These are phyloP conservation scores for Caerostris extrusa DNA, from an alignment of 1,140 invertebrate species.

Conservation along the genomic window DNA sequence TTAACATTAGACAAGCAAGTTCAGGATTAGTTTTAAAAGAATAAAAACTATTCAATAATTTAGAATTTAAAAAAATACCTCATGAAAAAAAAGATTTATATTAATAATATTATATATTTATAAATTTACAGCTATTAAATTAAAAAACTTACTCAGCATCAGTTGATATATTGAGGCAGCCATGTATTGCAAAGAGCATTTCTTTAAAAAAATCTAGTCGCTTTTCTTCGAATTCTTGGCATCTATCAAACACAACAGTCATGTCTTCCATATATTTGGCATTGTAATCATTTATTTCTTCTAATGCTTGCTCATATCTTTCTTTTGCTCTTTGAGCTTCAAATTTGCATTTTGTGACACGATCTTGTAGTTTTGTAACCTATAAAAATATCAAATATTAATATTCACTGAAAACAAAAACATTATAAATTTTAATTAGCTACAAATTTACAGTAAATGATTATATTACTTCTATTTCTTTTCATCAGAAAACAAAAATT, in stretches of 20 bases:
- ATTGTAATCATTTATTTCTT: conserved; percentile 97
- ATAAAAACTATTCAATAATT: no score
- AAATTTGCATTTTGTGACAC: conserved; percentile 95
- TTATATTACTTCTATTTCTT: no score
- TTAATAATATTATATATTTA: no score
- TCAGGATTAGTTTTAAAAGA: no score
- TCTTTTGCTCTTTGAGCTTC: conserved; percentile 95
- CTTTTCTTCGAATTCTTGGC: conserved; percentile 97
- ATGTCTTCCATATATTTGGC: conserved; percentile 98
- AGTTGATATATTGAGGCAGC: conserved; percentile 95
- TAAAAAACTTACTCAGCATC: conserved; percentile 90
- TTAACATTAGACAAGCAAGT: no score
- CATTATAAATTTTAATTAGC: no score
- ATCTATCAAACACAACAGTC: conserved; percentile 96
- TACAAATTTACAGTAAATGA: no score
- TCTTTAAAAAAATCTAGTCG: conserved; percentile 97
- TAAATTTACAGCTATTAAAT: background rate
- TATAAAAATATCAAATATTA: conserved; percentile 80
- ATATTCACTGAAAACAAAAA: no score
- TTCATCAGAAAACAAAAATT: no score
- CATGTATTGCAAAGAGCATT: conserved; percentile 94
- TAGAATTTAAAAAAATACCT: no score
- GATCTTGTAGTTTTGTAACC: conserved; percentile 97
- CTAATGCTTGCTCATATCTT: conserved; percentile 94
- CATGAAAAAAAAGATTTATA: no score